Conservation (phyloP, 2,797 vertebrate species). For the Alectoris magna region DNA sequence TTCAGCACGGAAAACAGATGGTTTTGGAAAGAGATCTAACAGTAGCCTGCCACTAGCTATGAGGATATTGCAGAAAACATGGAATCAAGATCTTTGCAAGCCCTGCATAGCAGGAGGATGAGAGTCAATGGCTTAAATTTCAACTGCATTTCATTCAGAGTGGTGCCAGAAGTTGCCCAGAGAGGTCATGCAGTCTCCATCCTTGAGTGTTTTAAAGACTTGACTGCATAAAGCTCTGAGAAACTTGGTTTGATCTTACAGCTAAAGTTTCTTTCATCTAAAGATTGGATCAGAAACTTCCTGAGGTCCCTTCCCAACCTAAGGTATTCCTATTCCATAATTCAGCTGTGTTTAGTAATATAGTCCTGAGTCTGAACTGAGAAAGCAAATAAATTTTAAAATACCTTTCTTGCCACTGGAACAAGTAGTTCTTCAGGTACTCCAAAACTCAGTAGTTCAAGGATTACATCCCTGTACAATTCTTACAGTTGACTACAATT, state of each 20-base stretch:
- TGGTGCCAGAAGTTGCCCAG: background rate
- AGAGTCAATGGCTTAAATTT: background rate
- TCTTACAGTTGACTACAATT: background rate
- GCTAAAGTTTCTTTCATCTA: background rate
- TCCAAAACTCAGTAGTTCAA: background rate
- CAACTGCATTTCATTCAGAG: background rate
- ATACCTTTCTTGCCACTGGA: background rate
- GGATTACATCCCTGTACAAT: background rate
- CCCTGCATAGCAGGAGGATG: background rate
- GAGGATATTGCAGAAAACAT: background rate
- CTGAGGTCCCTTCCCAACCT: background rate
- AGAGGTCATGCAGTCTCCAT: background rate
- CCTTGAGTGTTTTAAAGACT: background rate
- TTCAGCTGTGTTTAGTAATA: background rate
- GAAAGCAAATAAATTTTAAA: background rate
- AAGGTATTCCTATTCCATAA: background rate
- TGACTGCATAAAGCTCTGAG: background rate
- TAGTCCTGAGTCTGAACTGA: background rate
- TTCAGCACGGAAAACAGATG: background rate
- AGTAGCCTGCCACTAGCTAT: background rate
- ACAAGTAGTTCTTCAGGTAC: background rate
- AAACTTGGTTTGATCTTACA: accelerated
- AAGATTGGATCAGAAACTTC: background rate
- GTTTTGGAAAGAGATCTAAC: background rate
- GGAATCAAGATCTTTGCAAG: background rate